Base-by-base conservation (phyloP, 2,113 vertebrate genomes). In the Perca flavescens region DNA sequence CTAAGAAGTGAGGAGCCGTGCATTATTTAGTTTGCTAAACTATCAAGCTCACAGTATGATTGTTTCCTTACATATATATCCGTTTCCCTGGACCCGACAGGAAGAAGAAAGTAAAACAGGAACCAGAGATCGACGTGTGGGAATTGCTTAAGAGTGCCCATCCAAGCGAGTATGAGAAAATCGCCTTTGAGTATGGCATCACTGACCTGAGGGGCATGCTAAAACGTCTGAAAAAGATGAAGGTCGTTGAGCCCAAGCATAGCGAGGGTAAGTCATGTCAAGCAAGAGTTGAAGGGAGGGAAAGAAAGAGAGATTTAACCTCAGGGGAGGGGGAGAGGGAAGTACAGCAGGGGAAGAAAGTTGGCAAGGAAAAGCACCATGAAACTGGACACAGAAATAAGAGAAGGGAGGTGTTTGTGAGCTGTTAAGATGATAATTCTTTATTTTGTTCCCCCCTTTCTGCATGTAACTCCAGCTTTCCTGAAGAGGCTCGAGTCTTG, bases 131-230 rank as follows among this genome's bases (percentile, higher is more conserved):
- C 1, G 97, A 97, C 2, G 96, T 98, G 79, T 96, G 97, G 89
- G 97, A 97, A 84, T 91, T 98, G 80, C 95, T 99, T 43, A 97
- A 98, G 83, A 96, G 7, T 3, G 97, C 97, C 1, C 97, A 98
- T 83, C 97, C 97, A 69, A 97, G 97, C 86, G 96, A 99, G 61
- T 98, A 97, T 0, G 97, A 99, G 94, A 96, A 95, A 81, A 98
- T 99, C 0, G 97, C 97, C 83, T 98, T 99, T 87, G 62, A 97
- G 87, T 97, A 97, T 0, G 97, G 97, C 76, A 97, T 98, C 92
- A 99, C 97, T 0, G 97, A 99, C 93, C 96, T 99, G 40, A 96
- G 97, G 3, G 97, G 97, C 88, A 97, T 99, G 97, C 91, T 99
- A 28, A 97, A 97, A 57, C 91, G 97, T 28, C 96, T 98, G 71